Evolutionary conservation across 1,140 invertebrate species (phyloP), one percentile per base, ranked within the genome.

Genomic region (Bombus pyrosoma): DNA sequence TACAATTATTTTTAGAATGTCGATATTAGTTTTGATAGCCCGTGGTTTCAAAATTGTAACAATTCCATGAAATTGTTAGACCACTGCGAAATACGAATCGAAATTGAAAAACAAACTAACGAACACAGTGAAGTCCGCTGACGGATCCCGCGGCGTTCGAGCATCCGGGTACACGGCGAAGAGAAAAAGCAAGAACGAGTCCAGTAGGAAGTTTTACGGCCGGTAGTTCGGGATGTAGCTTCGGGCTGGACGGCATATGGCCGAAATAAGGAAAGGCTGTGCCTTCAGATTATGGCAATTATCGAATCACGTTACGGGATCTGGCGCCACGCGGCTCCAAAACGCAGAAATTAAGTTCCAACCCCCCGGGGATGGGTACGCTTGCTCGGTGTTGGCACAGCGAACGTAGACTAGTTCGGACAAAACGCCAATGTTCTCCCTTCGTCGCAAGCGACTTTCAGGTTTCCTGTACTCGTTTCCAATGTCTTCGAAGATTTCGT

Each of bases 261-360:
- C 85, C 86, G 87, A 84, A 93, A 93, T 92, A 92, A 88, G 90
- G 91, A 94, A 93, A 93, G 80, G 84, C 64, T 85, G 81, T 88
- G 86, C 87, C 81, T 78, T 74, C 80, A 90, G 93, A 92, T 94
- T 92, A 90, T 90, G 86, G 89, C 89, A 94, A 94, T 94, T 94
- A 94, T 94, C 91, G 92, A 94, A 93, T 94, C 93, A 92, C 86
- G 90, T 86, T 90, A 89, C 90, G 88, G 91, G 83, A 92, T 91
- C 88, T 86, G 85, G 81, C 85, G 74, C 66, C 71, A 83, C 62
- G 66, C 47, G 39, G 66, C 39, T 83, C 59, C 13, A 57, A 83
- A 81, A 64, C 81, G 57, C 32, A 82, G 71, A 75, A 75, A 74
- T 75, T 66, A 47, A 82, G 71, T 37, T 74, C 41, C 39, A 64